Conservation (phyloP, 2,888 invertebrate species). For the Drosophila longiperda region DNA sequence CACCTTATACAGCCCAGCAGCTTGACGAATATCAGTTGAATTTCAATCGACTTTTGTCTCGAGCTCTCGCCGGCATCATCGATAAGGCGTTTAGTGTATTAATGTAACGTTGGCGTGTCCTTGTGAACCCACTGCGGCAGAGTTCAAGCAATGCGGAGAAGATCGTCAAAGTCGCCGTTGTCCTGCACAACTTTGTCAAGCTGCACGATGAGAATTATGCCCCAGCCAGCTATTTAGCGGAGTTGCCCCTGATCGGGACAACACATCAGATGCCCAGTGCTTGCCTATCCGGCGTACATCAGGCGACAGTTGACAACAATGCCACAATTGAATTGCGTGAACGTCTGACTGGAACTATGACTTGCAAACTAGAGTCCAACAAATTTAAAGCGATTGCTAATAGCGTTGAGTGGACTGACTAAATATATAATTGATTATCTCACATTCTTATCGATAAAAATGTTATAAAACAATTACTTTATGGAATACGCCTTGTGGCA, state of each 20-base stretch:
- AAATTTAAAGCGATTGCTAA: neutral
- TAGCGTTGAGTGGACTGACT: neutral
- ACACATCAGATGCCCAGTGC: neutral
- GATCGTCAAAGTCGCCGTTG: slow-evolving; percentile 20
- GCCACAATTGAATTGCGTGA: slow-evolving; percentile 19
- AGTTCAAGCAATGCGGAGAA: slow-evolving; percentile 22
- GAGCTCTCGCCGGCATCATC: slow-evolving; percentile 21
- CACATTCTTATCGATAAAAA: neutral
- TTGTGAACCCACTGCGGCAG: slow-evolving; percentile 22
- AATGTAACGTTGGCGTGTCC: slow-evolving; percentile 32
- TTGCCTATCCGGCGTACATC: neutral
- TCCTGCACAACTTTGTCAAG: slow-evolving; percentile 38
- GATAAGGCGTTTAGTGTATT: slow-evolving; percentile 29
- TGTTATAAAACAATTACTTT: too few species aligned
- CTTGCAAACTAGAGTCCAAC: neutral
- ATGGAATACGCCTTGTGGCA: too few species aligned
- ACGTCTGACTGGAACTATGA: neutral
- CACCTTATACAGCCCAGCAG: neutral
- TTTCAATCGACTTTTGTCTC: slow-evolving; percentile 27
- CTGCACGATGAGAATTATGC: slow-evolving; percentile 33
- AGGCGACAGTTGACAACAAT: neutral
- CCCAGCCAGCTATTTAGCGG: slow-evolving; percentile 8
- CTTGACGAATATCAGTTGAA: neutral
- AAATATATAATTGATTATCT: neutral
- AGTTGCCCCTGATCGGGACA: neutral